Conservation (phyloP, 2,113 vertebrate species). For the Ceyx margarethae region DNA sequence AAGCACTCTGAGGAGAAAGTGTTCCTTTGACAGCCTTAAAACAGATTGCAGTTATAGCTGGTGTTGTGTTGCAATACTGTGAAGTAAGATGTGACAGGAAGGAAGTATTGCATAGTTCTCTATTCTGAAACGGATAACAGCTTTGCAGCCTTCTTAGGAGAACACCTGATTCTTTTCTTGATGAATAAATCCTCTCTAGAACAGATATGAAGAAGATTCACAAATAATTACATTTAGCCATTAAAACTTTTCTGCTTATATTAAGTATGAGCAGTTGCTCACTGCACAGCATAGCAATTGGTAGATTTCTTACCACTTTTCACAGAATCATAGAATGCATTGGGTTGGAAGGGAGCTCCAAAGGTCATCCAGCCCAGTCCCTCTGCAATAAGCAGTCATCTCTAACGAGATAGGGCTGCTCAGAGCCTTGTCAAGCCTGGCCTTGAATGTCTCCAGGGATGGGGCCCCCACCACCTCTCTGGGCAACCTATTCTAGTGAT, state of each 20-base stretch:
- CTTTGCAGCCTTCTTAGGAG: background rate
- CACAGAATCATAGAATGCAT: no score
- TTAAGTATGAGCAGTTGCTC: background rate
- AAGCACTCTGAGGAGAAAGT: background rate
- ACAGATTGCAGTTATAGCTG: background rate
- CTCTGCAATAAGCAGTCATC: no score
- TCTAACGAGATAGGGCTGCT: no score
- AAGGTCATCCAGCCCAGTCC: no score
- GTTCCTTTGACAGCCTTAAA: background rate
- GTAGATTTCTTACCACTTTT: background rate
- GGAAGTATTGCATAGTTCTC: conserved; percentile 12
- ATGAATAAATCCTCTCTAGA: background rate
- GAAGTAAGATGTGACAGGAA: background rate
- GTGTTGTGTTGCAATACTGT: conserved; percentile 3
- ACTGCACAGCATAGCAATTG: background rate
- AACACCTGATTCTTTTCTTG: background rate
- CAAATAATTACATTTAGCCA: background rate
- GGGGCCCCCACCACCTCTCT: no score
- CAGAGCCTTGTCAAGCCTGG: no score
- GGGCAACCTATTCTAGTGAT: no score
- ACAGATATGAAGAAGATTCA: background rate
- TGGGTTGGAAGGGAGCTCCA: no score
- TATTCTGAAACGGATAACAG: background rate
- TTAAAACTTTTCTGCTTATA: background rate
- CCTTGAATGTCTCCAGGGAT: no score